Conservation (phyloP, 2,113 vertebrate genomes). For the Lophochroa leadbeateri region DNA sequence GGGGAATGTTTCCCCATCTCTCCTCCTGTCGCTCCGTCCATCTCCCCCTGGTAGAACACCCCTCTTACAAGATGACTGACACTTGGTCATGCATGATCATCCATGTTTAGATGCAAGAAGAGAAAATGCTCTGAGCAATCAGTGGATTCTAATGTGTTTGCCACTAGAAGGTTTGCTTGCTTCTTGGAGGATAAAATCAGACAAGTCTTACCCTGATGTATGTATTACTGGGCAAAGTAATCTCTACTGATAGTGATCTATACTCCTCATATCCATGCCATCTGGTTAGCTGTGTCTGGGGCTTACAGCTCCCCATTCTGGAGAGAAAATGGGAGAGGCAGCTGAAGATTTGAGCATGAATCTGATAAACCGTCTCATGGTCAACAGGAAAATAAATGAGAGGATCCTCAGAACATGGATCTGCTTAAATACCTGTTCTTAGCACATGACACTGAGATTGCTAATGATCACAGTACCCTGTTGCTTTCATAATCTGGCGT, state of each 20-base stretch:
- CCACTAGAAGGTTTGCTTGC: not conserved
- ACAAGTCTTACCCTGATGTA: not conserved
- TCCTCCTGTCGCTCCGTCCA: not conserved
- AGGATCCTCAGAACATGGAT: not conserved
- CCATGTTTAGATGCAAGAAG: not conserved
- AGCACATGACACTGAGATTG: not conserved
- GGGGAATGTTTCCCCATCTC: not conserved
- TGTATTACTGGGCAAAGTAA: not conserved
- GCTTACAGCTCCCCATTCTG: not conserved
- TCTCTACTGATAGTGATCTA: not conserved
- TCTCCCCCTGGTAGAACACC: fast-evolving
- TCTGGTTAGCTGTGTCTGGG: not conserved
- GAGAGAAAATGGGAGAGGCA: not conserved
- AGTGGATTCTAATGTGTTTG: not conserved
- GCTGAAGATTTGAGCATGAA: not conserved
- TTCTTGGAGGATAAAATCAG: not conserved
- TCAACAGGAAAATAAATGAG: not conserved
- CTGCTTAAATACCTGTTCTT: constrained; percentile 6
- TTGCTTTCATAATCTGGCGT: not conserved
- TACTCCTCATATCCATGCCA: not conserved
- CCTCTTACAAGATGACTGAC: not conserved
- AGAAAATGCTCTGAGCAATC: not conserved
- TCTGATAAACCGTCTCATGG: not conserved
- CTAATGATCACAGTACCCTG: not conserved
- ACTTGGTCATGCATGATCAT: fast-evolving